Evolutionary conservation across 2,113 vertebrate species (phyloP).

Genomic region (Macrotus californicus): DNA sequence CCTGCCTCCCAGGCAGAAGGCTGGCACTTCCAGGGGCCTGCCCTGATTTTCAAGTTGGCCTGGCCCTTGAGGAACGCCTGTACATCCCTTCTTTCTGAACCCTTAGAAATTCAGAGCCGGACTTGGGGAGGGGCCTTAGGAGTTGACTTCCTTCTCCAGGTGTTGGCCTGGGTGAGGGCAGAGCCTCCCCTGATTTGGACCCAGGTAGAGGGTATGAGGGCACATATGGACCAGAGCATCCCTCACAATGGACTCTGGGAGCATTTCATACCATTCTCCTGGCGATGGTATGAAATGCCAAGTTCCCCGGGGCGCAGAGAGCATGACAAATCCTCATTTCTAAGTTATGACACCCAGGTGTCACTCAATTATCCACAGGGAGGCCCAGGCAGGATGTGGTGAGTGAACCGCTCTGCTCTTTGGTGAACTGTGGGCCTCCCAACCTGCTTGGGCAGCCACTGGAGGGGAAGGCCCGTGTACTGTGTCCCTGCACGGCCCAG

Average conservation of each 20-base stretch:
- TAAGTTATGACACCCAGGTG: not conserved
- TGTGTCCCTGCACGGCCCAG: no score
- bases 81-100: not conserved
- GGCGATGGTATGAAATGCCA: not conserved
- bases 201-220: not conserved
- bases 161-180: not conserved
- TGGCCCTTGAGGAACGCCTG: not conserved
- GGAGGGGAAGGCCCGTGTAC: rapidly evolving
- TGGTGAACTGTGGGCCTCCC: not conserved
- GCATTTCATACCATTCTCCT: rapidly evolving
- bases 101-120: not conserved
- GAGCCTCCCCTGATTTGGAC: not conserved
- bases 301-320: not conserved
- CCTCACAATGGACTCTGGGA: rapidly evolving
- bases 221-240: not conserved
- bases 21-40: rapidly evolving
- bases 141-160: no score
- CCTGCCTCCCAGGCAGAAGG: not conserved
- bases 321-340: not conserved
- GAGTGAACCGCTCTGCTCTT: not conserved
- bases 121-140: not conserved
- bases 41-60: not conserved
- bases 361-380: not conserved
- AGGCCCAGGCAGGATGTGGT: not conserved
- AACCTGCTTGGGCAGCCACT: not conserved